Evolutionary conservation across 1,140 invertebrate species (phyloP).

Genomic region (Drosophila mauritiana): DNA sequence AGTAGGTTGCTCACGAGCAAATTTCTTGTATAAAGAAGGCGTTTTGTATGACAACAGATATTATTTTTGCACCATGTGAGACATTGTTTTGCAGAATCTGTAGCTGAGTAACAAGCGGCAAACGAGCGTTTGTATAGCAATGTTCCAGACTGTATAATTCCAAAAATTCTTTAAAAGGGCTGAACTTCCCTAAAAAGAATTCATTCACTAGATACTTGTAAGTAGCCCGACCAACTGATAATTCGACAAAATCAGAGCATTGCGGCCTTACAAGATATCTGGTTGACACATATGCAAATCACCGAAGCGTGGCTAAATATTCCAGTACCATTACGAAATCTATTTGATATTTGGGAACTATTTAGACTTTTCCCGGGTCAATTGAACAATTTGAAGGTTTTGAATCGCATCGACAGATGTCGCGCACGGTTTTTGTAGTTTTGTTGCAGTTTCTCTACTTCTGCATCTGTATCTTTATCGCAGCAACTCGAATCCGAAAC

Average conservation of each 20-base stretch:
- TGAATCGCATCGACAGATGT: conserved; percentile 14
- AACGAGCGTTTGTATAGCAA: neutral
- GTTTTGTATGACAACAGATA: conserved; percentile 9
- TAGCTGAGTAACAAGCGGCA: neutral
- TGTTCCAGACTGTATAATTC: neutral
- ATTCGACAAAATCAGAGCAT: conserved; percentile 52
- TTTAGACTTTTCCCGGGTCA: conserved; percentile 23
- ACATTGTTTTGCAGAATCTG: conserved; percentile 4
- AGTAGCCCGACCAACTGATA: conserved; percentile 30
- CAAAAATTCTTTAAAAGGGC: neutral
- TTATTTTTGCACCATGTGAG: conserved; percentile 11
- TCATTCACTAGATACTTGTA: too few species aligned
- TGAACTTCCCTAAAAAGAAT: conserved; percentile 5
- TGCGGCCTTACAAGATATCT: conserved; percentile 15
- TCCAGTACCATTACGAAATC: conserved; percentile 25
- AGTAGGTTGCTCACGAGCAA: conserved; percentile 24
- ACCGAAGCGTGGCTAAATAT: conserved; percentile 66
- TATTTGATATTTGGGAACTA: conserved; percentile 16
- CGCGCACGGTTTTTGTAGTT: conserved; percentile 14
- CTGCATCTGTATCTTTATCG: conserved; percentile 27
- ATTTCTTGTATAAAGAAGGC: neutral
- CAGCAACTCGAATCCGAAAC: conserved; percentile 21
- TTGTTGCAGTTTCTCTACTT: neutral
- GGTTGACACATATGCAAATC: conserved; percentile 20
- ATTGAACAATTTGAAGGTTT: conserved; percentile 58